Evolutionary conservation across 2,797 vertebrate species (phyloP).

Genomic region (Artibeus lituratus): DNA sequence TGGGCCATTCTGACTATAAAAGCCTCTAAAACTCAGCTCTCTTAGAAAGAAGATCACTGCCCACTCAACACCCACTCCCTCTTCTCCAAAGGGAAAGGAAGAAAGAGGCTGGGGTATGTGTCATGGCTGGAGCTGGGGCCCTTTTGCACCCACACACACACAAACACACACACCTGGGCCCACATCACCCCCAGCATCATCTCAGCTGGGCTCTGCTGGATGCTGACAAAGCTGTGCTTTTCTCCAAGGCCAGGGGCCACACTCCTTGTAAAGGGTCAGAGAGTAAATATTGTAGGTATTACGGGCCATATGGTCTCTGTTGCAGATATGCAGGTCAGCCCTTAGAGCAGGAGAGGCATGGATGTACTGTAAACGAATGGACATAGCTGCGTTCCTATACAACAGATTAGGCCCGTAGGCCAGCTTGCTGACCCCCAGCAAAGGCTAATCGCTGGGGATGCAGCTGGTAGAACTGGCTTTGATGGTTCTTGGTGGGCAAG

Average conservation of each 20-base stretch:
- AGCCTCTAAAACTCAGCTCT: slow-evolving; percentile 17
- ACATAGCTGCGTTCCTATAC: background rate
- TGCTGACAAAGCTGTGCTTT: background rate
- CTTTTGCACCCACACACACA: fast-evolving
- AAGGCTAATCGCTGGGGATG: fast-evolving
- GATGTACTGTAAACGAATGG: fast-evolving
- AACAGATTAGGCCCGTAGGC: background rate
- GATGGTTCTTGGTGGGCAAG: background rate
- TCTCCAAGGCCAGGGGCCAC: background rate
- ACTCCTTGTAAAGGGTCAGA: background rate
- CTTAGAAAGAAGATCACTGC: background rate
- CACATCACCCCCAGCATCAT: fast-evolving
- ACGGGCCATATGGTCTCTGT: fast-evolving
- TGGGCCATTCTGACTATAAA: background rate
- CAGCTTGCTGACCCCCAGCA: background rate
- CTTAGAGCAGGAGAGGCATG: fast-evolving
- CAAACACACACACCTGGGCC: fast-evolving
- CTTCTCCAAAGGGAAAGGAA: background rate
- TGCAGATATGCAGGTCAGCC: fast-evolving
- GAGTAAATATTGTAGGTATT: background rate
- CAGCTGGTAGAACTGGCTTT: background rate
- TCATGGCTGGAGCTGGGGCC: fast-evolving
- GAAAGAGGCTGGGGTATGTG: background rate
- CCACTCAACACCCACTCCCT: background rate
- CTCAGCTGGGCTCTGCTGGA: background rate